Base-by-base conservation (phyloP, 2,888 invertebrate species). In the Chrysina gloriosa region DNA sequence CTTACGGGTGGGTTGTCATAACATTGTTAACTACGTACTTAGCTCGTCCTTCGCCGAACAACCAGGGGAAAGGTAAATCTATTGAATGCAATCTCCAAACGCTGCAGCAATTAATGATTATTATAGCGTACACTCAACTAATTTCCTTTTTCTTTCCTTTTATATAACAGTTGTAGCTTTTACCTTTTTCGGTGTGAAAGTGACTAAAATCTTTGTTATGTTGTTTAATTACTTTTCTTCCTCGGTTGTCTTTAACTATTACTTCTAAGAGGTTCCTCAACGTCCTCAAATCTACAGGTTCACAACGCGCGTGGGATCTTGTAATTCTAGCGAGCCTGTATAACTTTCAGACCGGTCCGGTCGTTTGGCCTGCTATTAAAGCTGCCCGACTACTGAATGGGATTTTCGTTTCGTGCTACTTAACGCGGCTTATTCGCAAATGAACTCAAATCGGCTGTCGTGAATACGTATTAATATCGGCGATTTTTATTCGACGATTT, bases 341-440 rank as follows among this genome's bases (percentile, higher is more conserved):
- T 7, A 45, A 45, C 19, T 29, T 52, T 23, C 7, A 16, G 11
- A 11, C 14, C 1, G 27, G 14, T 27, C 21, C 21, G 19, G 7
- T 21, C 45, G 14, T 21, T 9, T 45, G 21, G 21, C 9, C 7
- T 21, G 19, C 7, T 14, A 45, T 19, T 45, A 45, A 45, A 45
- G 2, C 7, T n/a, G 45, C 0, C 7, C 45, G 52, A 52, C 29
- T 52, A 11, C 27, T 31, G 52, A 52, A 52, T 31, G 23, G 42
- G 42, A 39, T 39, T n/a, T 58, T 27, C 58, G 58, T 58, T 23
- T 36, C 39, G 39, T 58, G 58, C 39, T 58, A 58, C 11, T 58
- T 39, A 39, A 19, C 31, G 6, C 19, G 52, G 52, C 52, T 52
- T 52, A 52, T 52, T 52, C 52, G 52, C 52, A 16, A 52, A 52